Evolutionary conservation across 2,797 vertebrate species (phyloP).

Genomic region (Manis pentadactyla): DNA sequence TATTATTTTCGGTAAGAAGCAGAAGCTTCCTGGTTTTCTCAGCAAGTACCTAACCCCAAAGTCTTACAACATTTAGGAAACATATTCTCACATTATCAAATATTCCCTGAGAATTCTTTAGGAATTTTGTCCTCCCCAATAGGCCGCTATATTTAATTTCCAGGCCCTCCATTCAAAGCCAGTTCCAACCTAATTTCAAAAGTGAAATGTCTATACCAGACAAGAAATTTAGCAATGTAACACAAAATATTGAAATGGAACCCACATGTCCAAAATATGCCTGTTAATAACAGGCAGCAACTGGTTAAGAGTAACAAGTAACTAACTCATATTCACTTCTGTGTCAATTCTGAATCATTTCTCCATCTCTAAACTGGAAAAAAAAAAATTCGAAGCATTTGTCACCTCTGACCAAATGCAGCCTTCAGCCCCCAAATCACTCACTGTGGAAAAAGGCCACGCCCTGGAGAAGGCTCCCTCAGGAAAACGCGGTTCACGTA

Average conservation of each 20-base stretch:
- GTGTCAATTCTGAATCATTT: slow-evolving; percentile 76
- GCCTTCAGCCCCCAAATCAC: slow-evolving; percentile 56
- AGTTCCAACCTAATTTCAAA: slow-evolving; percentile 46
- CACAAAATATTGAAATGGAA: slow-evolving; percentile 55
- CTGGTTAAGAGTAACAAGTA: slow-evolving; percentile 34
- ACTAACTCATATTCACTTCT: slow-evolving; percentile 71
- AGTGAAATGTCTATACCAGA: slow-evolving; percentile 50
- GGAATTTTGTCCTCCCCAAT: slow-evolving; percentile 34
- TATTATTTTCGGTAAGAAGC: slow-evolving; percentile 24
- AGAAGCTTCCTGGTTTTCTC: slow-evolving; percentile 38
- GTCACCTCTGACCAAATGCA: slow-evolving; percentile 81
- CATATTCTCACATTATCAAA: slow-evolving; percentile 47
- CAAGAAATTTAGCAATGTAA: slow-evolving; percentile 58
- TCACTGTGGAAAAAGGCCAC: neutral
- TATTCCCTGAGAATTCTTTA: slow-evolving; percentile 47
- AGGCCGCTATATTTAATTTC: slow-evolving; percentile 33
- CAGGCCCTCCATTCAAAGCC: neutral
- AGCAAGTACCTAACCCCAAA: slow-evolving; percentile 50
- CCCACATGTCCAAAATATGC: slow-evolving; percentile 39
- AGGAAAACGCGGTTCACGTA: slow-evolving; percentile 56
- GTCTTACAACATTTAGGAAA: slow-evolving; percentile 61
- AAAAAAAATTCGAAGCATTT: slow-evolving; percentile 48
- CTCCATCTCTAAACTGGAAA: slow-evolving; percentile 62
- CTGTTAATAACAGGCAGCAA: slow-evolving; percentile 38
- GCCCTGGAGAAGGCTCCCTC: slow-evolving; percentile 50